Conservation (phyloP, 1,140 invertebrate species). For the Popillia japonica region DNA sequence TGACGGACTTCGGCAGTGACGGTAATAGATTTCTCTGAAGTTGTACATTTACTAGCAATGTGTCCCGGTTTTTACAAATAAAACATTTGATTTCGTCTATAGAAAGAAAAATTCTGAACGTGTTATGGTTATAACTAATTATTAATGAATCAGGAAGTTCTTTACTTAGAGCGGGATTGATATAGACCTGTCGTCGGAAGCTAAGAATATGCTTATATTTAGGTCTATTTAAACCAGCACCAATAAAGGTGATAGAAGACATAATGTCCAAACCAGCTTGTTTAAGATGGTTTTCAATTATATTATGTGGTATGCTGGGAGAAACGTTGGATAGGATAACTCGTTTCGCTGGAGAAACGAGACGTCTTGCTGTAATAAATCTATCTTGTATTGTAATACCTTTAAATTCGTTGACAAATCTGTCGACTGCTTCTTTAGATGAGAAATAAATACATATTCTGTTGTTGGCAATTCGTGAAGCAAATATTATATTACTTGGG, state of each 20-base stretch:
- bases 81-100: not conserved
- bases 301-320: conserved; percentile 36
- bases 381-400: not conserved
- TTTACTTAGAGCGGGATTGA: not conserved
- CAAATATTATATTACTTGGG: conserved; percentile 40
- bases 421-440: conserved; percentile 25
- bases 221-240: conserved; percentile 25
- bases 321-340: conserved; percentile 40
- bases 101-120: not conserved
- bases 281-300: conserved; percentile 36
- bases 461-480: conserved; percentile 41
- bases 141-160: conserved; percentile 11
- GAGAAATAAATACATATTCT: conserved; percentile 36
- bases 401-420: not conserved
- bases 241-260: conserved; percentile 34
- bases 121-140: conserved; percentile 16
- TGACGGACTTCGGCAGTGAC: not conserved
- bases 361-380: conserved; percentile 25
- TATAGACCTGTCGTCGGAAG: conserved; percentile 21
- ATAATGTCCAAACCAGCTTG: conserved; percentile 17
- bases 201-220: not conserved
- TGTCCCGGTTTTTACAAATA: not conserved
- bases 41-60: conserved; percentile 18
- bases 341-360: conserved; percentile 22
- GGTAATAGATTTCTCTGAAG: not conserved